phyloP scores from a whole-genome alignment of 2,888 invertebrate genomes.

The Hoplodrina blanda region DNA sequence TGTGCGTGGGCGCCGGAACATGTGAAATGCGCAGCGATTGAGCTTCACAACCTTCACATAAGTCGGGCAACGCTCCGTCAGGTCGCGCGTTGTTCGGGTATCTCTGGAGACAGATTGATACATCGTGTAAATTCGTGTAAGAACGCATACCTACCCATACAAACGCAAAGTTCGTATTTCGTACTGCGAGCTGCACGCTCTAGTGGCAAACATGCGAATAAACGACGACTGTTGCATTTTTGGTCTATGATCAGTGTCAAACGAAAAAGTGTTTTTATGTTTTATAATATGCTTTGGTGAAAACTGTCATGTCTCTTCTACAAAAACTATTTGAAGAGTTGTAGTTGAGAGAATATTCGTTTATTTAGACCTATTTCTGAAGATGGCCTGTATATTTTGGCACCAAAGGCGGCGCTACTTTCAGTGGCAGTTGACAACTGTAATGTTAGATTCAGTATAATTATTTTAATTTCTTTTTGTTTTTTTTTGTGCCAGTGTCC shows the following conservation, averaged over 20 bases:
- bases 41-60: no score
- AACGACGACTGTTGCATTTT: background rate
- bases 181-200: background rate
- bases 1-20: background rate
- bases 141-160: no score
- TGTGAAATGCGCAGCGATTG: background rate
- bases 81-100: no score
- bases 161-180: constrained; percentile 3
- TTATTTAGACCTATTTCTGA: background rate
- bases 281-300: background rate
- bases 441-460: constrained; percentile 5
- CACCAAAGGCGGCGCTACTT: background rate
- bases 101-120: no score
- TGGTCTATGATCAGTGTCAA: background rate
- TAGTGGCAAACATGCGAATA: background rate
- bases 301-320: no score
- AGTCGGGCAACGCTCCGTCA: no score
- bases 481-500: background rate
- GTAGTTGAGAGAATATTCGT: no score
- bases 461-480: background rate
- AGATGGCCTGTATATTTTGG: background rate
- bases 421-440: background rate
- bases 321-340: no score
- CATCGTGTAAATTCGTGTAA: no score
- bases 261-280: background rate